Evolutionary conservation across 2,888 invertebrate species (phyloP).

Genomic region (Dryobota labecula): DNA sequence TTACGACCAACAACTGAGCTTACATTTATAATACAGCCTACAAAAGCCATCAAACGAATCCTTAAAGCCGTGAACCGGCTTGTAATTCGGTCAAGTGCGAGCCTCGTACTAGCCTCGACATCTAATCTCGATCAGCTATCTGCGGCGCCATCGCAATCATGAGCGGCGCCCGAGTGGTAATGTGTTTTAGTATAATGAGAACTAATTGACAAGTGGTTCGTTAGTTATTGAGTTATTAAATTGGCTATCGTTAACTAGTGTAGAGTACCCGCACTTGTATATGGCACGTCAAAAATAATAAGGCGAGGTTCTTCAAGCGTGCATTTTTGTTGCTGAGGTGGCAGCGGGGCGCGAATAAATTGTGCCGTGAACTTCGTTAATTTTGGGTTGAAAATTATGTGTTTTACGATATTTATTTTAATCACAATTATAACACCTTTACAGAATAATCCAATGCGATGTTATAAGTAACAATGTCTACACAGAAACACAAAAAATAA

Average conservation of each 20-base stretch:
- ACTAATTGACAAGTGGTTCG: slow-evolving; percentile 53
- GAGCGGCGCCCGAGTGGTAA: slow-evolving; percentile 50
- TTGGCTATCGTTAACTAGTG: slow-evolving; percentile 3
- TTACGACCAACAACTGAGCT: slow-evolving; percentile 7
- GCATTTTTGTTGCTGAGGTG: too few relatives aligned
- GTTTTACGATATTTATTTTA: too few relatives aligned
- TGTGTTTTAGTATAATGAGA: slow-evolving; percentile 58
- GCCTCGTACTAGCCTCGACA: slow-evolving; percentile 50
- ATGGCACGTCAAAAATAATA: too few relatives aligned
- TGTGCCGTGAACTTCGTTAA: too few relatives aligned
- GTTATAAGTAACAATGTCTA: too few relatives aligned
- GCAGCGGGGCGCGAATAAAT: too few relatives aligned
- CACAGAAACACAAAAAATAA: too few relatives aligned
- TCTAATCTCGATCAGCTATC: slow-evolving; percentile 62
- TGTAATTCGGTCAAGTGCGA: slow-evolving; percentile 63
- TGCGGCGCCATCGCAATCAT: slow-evolving; percentile 56
- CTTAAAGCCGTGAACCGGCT: slow-evolving; percentile 43
- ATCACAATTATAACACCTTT: too few relatives aligned
- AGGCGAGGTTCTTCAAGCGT: too few relatives aligned
- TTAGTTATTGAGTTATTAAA: slow-evolving; percentile 43
- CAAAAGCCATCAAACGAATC: slow-evolving; percentile 47
- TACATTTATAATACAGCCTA: slow-evolving; percentile 14
- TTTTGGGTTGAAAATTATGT: too few relatives aligned
- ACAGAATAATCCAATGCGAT: too few relatives aligned
- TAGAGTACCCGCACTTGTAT: too few relatives aligned